Conservation (phyloP, 1,140 invertebrate species). For the Teleogryllus occipitalis region DNA sequence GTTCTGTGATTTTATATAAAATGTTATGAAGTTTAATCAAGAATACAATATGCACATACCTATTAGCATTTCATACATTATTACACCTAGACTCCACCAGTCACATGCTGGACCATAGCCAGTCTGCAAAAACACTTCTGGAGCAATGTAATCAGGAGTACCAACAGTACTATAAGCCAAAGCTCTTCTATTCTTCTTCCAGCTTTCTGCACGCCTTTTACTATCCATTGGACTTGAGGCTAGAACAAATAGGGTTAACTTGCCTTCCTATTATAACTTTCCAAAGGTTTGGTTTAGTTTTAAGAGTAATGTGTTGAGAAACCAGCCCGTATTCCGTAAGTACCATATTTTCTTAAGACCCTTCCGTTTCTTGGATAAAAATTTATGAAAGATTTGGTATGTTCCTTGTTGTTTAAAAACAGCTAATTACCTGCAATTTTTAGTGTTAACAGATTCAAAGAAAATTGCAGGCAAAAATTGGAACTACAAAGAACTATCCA, state of each 20-base stretch:
- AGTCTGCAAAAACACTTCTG: constrained; percentile 94
- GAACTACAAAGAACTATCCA: no score
- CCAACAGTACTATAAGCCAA: constrained; percentile 95
- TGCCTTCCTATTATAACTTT: background rate
- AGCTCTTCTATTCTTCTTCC: constrained; percentile 92
- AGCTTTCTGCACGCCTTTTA: constrained; percentile 92
- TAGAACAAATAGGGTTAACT: constrained; percentile 29
- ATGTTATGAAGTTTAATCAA: background rate
- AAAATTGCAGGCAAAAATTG: no score
- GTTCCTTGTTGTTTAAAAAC: no score
- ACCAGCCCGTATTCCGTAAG: no score
- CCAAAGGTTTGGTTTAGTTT: no score
- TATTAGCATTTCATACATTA: constrained; percentile 99
- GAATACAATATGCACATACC: constrained; percentile 43
- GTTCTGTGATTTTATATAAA: background rate
- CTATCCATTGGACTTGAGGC: constrained; percentile 85
- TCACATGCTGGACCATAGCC: constrained; percentile 96
- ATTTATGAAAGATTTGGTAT: no score
- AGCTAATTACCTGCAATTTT: no score
- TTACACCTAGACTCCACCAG: constrained; percentile 99
- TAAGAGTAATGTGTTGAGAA: no score
- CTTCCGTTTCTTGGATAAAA: no score
- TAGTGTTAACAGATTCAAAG: no score
- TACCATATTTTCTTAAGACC: no score
- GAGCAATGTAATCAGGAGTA: constrained; percentile 99